These are phyloP conservation scores for Paguma larvata DNA, from an alignment of 2,797 vertebrate species.

Conservation along the genomic window DNA sequence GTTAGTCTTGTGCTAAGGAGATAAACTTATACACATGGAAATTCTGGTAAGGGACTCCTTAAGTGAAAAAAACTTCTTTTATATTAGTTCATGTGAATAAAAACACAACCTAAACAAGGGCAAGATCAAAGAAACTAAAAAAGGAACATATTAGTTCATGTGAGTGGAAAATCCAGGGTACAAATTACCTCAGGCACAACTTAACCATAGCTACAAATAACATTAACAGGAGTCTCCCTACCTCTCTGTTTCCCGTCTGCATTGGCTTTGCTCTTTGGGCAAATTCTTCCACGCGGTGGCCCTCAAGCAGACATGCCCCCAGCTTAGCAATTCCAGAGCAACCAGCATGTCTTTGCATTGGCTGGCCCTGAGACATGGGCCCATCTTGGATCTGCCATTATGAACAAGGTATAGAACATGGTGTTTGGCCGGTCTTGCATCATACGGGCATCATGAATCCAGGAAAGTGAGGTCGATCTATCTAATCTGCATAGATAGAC, in stretches of 20 bases:
- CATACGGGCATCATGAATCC: neutral
- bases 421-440: neutral
- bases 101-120: neutral
- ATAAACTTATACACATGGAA: neutral
- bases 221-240: neutral
- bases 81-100: slow-evolving; percentile 30
- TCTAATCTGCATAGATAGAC: neutral
- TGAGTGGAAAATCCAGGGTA: neutral
- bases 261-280: neutral
- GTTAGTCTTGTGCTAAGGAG: neutral
- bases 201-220: neutral
- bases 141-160: neutral
- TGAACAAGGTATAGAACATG: neutral
- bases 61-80: neutral
- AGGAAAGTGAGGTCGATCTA: neutral
- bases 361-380: neutral
- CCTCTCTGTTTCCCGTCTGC: neutral
- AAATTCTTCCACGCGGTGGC: neutral
- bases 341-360: neutral
- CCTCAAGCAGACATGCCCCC: no score
- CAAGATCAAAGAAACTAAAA: neutral
- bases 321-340: neutral
- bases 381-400: no score
- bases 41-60: neutral
- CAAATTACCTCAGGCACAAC: neutral